These are phyloP conservation scores for Toxotes chatareus DNA, from an alignment of 2,113 vertebrate genomes.

Conservation along the genomic window DNA sequence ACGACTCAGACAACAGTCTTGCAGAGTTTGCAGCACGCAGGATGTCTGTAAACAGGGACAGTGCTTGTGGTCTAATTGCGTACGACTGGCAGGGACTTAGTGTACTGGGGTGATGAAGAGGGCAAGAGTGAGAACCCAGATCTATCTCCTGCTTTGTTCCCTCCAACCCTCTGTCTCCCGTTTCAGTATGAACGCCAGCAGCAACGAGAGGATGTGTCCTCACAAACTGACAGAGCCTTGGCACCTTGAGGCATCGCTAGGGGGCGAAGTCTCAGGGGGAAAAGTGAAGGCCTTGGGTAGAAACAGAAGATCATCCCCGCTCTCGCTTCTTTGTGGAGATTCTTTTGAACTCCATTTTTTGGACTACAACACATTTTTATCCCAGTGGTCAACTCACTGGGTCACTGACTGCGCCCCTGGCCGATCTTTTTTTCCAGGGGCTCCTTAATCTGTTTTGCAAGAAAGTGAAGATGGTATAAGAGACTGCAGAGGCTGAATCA, in stretches of 20 bases:
- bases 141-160: slow-evolving; percentile 34
- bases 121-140: slow-evolving; percentile 32
- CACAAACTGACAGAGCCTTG: slow-evolving; percentile 43
- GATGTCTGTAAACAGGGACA: slow-evolving; percentile 31
- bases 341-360: slow-evolving; percentile 9
- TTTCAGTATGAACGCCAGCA: slow-evolving; percentile 37
- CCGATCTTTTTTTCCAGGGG: no score
- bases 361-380: neutral
- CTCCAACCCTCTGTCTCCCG: slow-evolving; percentile 46
- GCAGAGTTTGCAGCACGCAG: slow-evolving; percentile 31
- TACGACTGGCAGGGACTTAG: slow-evolving; percentile 17
- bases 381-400: neutral
- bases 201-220: slow-evolving; percentile 30
- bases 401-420: neutral
- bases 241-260: slow-evolving; percentile 51
- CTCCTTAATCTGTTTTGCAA: no score
- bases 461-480: no score
- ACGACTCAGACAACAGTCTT: slow-evolving; percentile 5
- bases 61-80: slow-evolving; percentile 31
- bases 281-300: neutral
- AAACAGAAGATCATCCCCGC: slow-evolving; percentile 23
- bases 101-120: slow-evolving; percentile 25
- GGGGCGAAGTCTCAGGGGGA: slow-evolving; percentile 44
- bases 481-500: neutral
- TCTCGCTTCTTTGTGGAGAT: neutral